A percentile compares a stretch with the other conserved stretches of the same genome.
phyloP scores from a whole-genome alignment of 2,113 vertebrate species.

The Vicugna pacos region DNA sequence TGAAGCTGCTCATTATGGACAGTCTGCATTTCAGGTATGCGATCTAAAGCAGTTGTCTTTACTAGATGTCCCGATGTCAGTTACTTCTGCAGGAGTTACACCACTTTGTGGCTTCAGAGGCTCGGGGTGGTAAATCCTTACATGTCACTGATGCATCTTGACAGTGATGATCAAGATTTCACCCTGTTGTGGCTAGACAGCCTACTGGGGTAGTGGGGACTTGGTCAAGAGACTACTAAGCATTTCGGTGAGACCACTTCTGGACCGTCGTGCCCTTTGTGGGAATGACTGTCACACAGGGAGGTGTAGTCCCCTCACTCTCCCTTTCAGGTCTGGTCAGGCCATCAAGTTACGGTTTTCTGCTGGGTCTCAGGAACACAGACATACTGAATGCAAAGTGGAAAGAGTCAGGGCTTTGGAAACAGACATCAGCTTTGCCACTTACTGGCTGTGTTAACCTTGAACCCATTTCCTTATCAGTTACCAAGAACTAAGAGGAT shows the following conservation, averaged over 20 bases:
- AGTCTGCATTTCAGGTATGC: neutral
- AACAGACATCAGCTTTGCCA: neutral
- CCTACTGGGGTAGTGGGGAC: neutral
- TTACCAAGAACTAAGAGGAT: neutral
- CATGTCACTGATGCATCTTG: neutral
- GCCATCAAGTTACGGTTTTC: neutral
- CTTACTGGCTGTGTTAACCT: neutral
- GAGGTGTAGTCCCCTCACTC: neutral
- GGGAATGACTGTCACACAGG: neutral
- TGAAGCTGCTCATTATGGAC: neutral
- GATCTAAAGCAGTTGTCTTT: neutral
- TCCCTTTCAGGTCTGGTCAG: neutral
- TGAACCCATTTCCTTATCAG: slow-evolving; percentile 20
- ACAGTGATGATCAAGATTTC: neutral
- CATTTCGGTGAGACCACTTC: neutral
- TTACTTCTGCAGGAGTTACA: neutral
- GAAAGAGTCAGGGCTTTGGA: neutral
- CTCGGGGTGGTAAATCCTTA: neutral
- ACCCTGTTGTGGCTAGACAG: neutral
- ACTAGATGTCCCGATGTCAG: neutral
- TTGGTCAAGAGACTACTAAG: neutral
- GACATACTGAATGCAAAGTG: neutral
- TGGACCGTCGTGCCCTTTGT: neutral
- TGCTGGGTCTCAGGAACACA: neutral
- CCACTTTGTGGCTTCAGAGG: neutral